Conservation (phyloP, 2,797 vertebrate species). For the Myotis planiceps region DNA sequence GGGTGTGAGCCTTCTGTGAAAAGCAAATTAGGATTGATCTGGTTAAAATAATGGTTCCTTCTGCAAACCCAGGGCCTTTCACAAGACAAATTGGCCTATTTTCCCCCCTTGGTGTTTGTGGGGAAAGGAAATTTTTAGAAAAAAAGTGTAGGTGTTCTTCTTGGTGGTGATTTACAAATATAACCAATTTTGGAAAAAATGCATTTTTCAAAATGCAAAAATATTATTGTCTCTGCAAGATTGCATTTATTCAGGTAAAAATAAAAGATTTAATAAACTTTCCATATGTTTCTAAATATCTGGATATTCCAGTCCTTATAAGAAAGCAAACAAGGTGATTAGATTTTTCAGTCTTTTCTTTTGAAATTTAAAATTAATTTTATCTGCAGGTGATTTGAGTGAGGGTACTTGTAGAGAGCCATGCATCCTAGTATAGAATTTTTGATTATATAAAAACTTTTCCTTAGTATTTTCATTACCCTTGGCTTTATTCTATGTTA, state of each 20-base stretch:
- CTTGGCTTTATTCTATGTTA: background rate
- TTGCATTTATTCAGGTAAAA: slow-evolving; percentile 2
- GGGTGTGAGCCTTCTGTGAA: background rate
- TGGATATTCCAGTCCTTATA: background rate
- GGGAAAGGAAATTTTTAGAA: background rate
- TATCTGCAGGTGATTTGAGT: background rate
- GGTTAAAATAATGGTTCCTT: slow-evolving; percentile 23
- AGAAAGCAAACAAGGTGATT: background rate
- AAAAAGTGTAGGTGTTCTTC: background rate
- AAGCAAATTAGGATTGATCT: slow-evolving; percentile 36
- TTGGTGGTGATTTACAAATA: background rate
- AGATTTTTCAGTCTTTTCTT: background rate
- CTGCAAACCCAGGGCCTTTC: background rate
- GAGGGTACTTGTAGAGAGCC: background rate
- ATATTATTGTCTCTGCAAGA: background rate
- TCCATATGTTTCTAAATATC: background rate
- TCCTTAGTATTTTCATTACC: background rate
- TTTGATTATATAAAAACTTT: background rate
- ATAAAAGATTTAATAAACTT: background rate
- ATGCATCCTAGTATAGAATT: background rate
- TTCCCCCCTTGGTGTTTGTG: background rate
- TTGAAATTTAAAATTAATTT: background rate
- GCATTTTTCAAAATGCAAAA: background rate
- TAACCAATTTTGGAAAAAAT: slow-evolving; percentile 35
- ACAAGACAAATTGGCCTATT: background rate